A percentile compares a stretch with the other conserved stretches of the same genome.
Evolutionary conservation across 2,797 vertebrate genomes (phyloP).

Genomic region (Dryobates pubescens): DNA sequence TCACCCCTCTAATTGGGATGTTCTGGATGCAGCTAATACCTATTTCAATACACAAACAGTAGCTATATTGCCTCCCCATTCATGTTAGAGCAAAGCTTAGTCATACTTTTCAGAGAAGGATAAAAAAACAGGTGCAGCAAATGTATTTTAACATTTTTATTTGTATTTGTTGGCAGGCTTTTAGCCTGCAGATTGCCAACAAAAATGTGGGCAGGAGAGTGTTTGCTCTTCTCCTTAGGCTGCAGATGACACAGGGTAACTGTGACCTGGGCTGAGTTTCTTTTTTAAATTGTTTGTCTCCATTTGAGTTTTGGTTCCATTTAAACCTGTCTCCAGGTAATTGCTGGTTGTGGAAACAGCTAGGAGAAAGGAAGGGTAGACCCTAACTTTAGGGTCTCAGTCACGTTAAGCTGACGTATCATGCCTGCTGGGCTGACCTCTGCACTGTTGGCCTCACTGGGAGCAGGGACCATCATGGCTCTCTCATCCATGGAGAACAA

Average conservation of each 20-base stretch:
- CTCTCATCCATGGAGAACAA: not conserved
- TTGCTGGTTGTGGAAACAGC: not conserved
- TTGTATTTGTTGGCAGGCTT: slow-evolving; percentile 26
- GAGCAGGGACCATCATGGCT: not conserved
- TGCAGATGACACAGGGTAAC: not conserved
- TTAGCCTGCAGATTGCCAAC: not conserved
- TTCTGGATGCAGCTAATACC: slow-evolving; percentile 12
- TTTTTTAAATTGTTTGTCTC: not conserved
- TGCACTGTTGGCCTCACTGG: rapidly evolving
- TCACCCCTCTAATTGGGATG: not conserved
- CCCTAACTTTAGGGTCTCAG: not conserved
- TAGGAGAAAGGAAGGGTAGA: not conserved
- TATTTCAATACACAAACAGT: slow-evolving; percentile 3
- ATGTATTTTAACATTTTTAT: slow-evolving; percentile 37
- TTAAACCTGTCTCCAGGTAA: not conserved
- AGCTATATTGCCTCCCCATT: not conserved
- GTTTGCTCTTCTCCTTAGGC: not conserved
- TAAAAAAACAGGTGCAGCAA: slow-evolving; percentile 25
- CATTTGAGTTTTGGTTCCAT: not conserved
- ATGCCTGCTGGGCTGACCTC: not conserved
- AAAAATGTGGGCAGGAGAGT: not conserved
- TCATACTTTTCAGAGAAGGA: not conserved
- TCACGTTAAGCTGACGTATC: rapidly evolving
- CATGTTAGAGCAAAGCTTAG: not conserved
- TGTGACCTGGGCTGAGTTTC: not conserved